A percentile compares a stretch with the other conserved stretches of the same genome.
These are phyloP conservation scores for Clarias pachynema DNA, from an alignment of 2,797 vertebrate genomes.

Conservation along the genomic window DNA sequence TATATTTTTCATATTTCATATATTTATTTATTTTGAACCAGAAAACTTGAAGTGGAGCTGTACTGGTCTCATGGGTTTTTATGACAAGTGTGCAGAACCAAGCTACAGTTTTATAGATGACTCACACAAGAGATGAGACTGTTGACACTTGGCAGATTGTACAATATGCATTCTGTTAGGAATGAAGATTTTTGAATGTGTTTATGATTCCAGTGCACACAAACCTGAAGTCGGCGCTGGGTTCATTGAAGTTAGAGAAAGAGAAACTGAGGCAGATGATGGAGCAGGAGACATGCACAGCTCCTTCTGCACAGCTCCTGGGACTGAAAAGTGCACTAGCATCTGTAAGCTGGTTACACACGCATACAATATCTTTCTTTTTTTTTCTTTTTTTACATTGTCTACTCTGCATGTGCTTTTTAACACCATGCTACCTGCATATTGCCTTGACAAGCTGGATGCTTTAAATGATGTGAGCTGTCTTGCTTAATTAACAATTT, in stretches of 20 bases:
- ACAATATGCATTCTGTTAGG: neutral
- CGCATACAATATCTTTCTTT: slow-evolving; percentile 25
- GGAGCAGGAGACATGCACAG: slow-evolving; percentile 80
- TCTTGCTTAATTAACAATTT: neutral
- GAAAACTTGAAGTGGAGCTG: neutral
- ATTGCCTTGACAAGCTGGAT: neutral
- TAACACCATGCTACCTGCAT: slow-evolving; percentile 17
- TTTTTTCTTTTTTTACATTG: slow-evolving; percentile 2
- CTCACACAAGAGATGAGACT: neutral
- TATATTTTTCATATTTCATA: neutral
- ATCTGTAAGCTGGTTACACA: slow-evolving; percentile 74
- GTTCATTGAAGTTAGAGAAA: slow-evolving; percentile 83
- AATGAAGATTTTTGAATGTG: neutral
- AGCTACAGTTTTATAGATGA: neutral
- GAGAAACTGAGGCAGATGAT: slow-evolving; percentile 87
- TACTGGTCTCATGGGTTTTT: neutral
- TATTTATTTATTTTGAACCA: neutral
- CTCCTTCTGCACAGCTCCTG: slow-evolving; percentile 85
- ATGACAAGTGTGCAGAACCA: neutral
- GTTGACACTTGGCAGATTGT: neutral
- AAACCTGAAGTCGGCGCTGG: slow-evolving; percentile 87
- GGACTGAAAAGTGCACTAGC: slow-evolving; percentile 86
- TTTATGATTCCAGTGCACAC: slow-evolving; percentile 81
- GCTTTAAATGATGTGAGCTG: neutral
- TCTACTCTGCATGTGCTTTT: neutral